phyloP scores from a whole-genome alignment of 2,888 invertebrate species.

The Gastrophysa polygoni region DNA sequence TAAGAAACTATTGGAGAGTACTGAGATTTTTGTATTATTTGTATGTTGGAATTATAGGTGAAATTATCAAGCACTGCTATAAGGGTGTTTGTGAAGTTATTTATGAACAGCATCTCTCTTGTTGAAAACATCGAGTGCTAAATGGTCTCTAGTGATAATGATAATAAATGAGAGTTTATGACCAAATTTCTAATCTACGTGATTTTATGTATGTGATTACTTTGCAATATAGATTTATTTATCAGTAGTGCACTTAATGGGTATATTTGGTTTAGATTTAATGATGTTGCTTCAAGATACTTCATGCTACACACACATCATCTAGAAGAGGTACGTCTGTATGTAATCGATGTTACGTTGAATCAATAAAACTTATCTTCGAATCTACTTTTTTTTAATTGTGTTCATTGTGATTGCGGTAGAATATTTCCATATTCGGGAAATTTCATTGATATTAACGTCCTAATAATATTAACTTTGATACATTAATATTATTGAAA shows the following conservation, averaged over 20 bases:
- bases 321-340: slow-evolving; percentile 52
- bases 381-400: slow-evolving; percentile 9
- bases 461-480: too few species aligned
- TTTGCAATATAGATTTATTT: slow-evolving; percentile 49
- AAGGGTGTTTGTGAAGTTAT: slow-evolving; percentile 20
- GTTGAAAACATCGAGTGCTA: slow-evolving; percentile 37
- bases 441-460: too few species aligned
- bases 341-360: slow-evolving; percentile 56
- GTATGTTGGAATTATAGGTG: slow-evolving; percentile 35
- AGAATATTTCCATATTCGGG: too few species aligned
- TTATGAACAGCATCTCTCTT: slow-evolving; percentile 35
- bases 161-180: slow-evolving; percentile 39
- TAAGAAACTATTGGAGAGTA: slow-evolving; percentile 41
- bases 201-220: slow-evolving; percentile 51
- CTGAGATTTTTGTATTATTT: slow-evolving; percentile 44
- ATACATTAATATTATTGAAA: too few species aligned
- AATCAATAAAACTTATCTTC: slow-evolving; percentile 44
- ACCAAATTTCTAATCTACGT: slow-evolving; percentile 48
- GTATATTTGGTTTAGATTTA: slow-evolving; percentile 53
- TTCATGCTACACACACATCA: slow-evolving; percentile 43
- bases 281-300: slow-evolving; percentile 46
- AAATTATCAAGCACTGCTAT: slow-evolving; percentile 28
- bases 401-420: too few species aligned
- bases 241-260: slow-evolving; percentile 45
- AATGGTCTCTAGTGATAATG: slow-evolving; percentile 30